These are phyloP conservation scores for Cacoxenus indagator DNA, from an alignment of 2,888 invertebrate species.

Conservation along the genomic window DNA sequence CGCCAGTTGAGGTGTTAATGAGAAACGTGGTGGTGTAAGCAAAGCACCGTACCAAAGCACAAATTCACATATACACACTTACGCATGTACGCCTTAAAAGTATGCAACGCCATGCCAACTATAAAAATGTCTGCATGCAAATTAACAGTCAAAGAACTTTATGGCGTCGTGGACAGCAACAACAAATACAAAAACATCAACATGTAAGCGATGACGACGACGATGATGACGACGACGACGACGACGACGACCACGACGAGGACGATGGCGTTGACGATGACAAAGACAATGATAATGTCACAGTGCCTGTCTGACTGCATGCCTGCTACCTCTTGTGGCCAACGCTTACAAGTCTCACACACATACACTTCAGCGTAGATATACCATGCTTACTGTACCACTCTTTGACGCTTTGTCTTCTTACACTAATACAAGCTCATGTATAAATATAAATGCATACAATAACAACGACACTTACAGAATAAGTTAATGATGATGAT, in stretches of 20 bases:
- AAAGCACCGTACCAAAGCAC: too few species aligned
- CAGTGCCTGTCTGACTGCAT: too few species aligned
- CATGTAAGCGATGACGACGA: too few species aligned
- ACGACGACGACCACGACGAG: neutral
- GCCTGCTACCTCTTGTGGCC: too few species aligned
- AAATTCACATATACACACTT: too few species aligned
- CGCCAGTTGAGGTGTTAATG: too few species aligned
- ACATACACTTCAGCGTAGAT: neutral
- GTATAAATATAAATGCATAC: neutral
- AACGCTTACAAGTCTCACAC: constrained; percentile 1
- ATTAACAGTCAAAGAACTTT: constrained; percentile 46
- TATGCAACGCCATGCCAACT: constrained; percentile 18
- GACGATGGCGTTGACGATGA: constrained; percentile 8
- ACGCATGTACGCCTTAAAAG: too few species aligned
- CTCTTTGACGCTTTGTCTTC: neutral
- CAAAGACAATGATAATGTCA: constrained; percentile 3
- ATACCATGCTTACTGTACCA: neutral
- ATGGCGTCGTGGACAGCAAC: constrained; percentile 12
- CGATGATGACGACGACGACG: constrained; percentile 7
- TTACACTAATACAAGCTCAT: constrained; percentile 4
- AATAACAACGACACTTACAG: neutral
- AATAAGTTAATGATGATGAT: neutral
- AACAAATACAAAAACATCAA: constrained; percentile 20
- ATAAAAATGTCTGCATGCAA: constrained; percentile 42
- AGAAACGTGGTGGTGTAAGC: too few species aligned